Evolutionary conservation across 2,888 invertebrate species (phyloP).

Genomic region (Drosophila anomalata): DNA sequence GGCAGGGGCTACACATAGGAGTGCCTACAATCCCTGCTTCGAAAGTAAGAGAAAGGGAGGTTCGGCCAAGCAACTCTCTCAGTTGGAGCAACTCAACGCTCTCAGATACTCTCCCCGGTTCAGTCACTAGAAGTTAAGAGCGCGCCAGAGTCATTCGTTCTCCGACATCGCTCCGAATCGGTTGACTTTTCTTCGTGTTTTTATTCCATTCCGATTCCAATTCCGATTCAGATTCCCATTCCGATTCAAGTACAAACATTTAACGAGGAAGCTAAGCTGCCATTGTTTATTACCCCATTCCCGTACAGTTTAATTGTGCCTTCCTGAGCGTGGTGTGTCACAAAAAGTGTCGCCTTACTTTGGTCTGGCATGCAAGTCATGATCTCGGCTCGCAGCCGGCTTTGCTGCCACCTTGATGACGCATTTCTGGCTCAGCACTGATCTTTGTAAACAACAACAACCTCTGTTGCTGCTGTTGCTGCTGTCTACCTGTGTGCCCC

Average conservation of each 20-base stretch:
- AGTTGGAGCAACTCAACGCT: slow-evolving; percentile 50
- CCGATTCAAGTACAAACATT: slow-evolving; percentile 16
- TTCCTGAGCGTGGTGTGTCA: slow-evolving; percentile 6
- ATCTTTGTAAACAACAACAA: slow-evolving; percentile 29
- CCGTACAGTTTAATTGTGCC: neutral
- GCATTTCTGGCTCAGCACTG: slow-evolving; percentile 58
- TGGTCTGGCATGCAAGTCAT: slow-evolving; percentile 58
- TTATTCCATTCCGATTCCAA: neutral
- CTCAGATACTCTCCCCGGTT: slow-evolving; percentile 30
- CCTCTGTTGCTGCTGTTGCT: slow-evolving; percentile 5
- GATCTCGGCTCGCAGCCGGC: slow-evolving; percentile 72
- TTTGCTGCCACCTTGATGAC: slow-evolving; percentile 63
- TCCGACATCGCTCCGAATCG: slow-evolving; percentile 28
- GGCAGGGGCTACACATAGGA: slow-evolving; percentile 13
- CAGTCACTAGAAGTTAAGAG: slow-evolving; percentile 71
- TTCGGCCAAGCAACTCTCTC: slow-evolving; percentile 24
- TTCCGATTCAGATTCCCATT: neutral
- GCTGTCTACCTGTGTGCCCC: slow-evolving; percentile 13
- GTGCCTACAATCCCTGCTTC: slow-evolving; percentile 64
- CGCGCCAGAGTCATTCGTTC: slow-evolving; percentile 33
- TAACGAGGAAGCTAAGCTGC: slow-evolving; percentile 17
- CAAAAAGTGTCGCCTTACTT: slow-evolving; percentile 36
- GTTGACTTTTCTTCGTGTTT: slow-evolving; percentile 9
- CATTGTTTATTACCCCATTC: slow-evolving; percentile 22
- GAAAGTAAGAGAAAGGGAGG: slow-evolving; percentile 33